Percentiles rank a stretch among this genome's conserved stretches.
Evolutionary conservation across 2,797 vertebrate species (phyloP).

Genomic region (Ambastaia sidthimunki): DNA sequence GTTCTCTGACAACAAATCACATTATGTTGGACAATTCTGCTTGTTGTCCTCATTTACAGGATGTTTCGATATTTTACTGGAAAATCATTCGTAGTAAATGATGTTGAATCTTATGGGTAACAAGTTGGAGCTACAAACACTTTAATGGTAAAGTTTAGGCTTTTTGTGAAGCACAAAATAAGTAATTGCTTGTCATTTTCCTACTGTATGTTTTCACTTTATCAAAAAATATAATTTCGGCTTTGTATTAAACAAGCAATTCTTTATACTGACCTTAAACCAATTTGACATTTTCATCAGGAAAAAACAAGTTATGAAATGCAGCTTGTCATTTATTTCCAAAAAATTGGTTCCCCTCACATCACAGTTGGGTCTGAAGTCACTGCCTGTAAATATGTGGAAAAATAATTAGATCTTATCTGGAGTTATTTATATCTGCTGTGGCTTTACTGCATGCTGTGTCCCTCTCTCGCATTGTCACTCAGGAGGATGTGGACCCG

Average conservation of each 20-base stretch:
- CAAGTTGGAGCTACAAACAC: not conserved
- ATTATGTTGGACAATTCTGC: not conserved
- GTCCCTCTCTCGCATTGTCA: slow-evolving; percentile 72
- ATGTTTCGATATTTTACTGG: not conserved
- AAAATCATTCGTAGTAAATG: not conserved
- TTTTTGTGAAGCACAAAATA: not conserved
- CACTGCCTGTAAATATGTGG: slow-evolving; percentile 52
- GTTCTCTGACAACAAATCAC: not conserved
- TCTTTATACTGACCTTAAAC: not conserved
- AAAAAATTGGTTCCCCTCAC: slow-evolving; percentile 61
- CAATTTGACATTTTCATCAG: slow-evolving; percentile 20
- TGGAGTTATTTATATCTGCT: slow-evolving; percentile 74
- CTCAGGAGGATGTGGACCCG: slow-evolving; percentile 65
- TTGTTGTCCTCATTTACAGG: not conserved
- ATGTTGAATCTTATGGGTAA: not conserved
- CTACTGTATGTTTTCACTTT: not conserved
- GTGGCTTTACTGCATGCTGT: slow-evolving; percentile 69
- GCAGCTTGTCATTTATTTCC: slow-evolving; percentile 29
- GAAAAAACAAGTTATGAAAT: slow-evolving; percentile 18
- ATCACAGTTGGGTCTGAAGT: slow-evolving; percentile 62
- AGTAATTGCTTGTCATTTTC: not conserved
- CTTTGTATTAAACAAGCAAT: not conserved
- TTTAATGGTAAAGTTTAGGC: not conserved
- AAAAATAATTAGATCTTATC: slow-evolving; percentile 77
- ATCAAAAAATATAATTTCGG: not conserved